Percentiles rank a stretch among this genome's conserved stretches.
Conservation (phyloP, 2,888 invertebrate species). For the Nephrotoma flavescens region DNA sequence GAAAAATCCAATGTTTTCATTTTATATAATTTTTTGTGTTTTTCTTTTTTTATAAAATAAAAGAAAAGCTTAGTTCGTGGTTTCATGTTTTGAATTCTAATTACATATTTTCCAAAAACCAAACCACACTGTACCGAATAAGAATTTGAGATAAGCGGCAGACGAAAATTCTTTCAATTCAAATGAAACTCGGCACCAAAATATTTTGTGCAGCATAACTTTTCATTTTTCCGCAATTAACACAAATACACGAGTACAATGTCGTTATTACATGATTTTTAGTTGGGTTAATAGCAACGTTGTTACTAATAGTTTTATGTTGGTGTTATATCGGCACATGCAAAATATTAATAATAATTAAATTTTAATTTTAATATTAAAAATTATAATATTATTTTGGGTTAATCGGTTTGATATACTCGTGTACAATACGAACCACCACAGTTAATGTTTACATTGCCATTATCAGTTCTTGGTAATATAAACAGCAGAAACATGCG, state of each 20-base stretch:
- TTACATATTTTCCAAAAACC: not conserved
- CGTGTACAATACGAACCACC: not conserved
- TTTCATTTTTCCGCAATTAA: not conserved
- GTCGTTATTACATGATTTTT: not conserved
- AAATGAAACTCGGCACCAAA: not conserved
- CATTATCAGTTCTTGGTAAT: not conserved
- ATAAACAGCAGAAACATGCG: not conserved
- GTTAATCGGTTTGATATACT: not conserved
- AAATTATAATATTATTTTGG: not conserved
- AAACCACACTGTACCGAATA: not conserved
- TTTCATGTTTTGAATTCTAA: not conserved
- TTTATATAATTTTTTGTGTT: not conserved
- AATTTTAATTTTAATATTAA: not conserved
- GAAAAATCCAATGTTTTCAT: not conserved
- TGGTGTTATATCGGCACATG: not conserved
- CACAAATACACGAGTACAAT: not conserved
- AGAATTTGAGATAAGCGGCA: not conserved
- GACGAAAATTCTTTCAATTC: not conserved
- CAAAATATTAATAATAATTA: not conserved
- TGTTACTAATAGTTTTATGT: not conserved
- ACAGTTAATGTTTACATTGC: not conserved
- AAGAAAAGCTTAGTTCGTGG: not conserved
- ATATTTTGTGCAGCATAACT: not conserved
- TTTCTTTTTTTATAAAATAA: not conserved
- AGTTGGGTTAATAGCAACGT: not conserved